Conservation (phyloP, 2,113 vertebrate species). For the Myodes glareolus region DNA sequence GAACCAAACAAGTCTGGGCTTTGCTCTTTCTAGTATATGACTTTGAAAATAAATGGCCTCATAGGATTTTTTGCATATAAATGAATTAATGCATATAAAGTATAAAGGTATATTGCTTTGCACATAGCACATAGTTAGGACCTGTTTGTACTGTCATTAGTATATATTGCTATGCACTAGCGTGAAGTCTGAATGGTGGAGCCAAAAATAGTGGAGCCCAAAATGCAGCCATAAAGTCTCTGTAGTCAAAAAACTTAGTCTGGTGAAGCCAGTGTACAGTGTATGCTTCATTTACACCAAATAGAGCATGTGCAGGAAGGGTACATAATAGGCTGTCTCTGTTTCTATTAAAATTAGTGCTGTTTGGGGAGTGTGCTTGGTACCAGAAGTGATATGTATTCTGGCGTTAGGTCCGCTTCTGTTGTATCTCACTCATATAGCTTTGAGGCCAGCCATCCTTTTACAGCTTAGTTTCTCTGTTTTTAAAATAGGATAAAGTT, state of each 20-base stretch:
- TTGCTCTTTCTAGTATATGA: neutral
- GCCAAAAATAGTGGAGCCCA: neutral
- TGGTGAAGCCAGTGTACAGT: neutral
- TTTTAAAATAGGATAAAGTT: constrained; percentile 35
- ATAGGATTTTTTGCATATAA: constrained; percentile 6
- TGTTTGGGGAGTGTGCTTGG: constrained; percentile 2
- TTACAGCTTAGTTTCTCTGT: neutral
- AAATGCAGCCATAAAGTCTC: neutral
- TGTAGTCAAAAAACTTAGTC: neutral
- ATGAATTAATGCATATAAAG: constrained; percentile 21
- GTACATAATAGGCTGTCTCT: neutral
- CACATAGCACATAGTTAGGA: neutral
- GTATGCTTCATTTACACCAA: neutral
- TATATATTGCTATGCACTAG: neutral
- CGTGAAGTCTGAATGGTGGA: neutral
- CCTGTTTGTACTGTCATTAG: constrained; percentile 29
- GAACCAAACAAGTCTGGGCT: neutral
- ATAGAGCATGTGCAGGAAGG: neutral
- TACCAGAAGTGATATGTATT: neutral
- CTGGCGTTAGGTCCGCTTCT: neutral
- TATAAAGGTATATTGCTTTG: constrained; percentile 10
- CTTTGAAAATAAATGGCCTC: constrained; percentile 15
- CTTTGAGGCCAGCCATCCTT: neutral
- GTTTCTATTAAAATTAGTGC: neutral
- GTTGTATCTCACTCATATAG: neutral